Conservation (phyloP, 2,888 invertebrate species). For the Tetranychus truncatus region DNA sequence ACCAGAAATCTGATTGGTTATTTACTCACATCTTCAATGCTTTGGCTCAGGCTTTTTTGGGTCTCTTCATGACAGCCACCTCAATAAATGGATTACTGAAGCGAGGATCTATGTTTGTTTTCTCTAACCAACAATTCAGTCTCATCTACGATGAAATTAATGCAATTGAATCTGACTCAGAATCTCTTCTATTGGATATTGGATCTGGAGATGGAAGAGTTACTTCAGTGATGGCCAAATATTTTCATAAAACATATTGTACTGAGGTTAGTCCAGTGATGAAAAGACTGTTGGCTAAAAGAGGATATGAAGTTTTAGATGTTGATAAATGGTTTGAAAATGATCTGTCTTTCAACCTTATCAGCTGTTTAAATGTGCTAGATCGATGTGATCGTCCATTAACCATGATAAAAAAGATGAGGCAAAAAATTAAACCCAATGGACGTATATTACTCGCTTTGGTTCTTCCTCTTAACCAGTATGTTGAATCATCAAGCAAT, state of each 20-base stretch:
- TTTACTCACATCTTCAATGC: conserved; percentile 78
- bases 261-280: conserved; percentile 82
- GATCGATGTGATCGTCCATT: conserved; percentile 77
- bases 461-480: conserved; percentile 80
- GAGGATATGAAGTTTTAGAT: conserved; percentile 53
- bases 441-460: conserved; percentile 68
- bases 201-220: conserved; percentile 93
- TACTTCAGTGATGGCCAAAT: conserved; percentile 54
- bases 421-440: conserved; percentile 45
- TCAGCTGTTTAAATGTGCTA: conserved; percentile 75
- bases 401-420: conserved; percentile 55
- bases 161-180: conserved; percentile 22
- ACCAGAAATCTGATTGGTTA: conserved; percentile 62
- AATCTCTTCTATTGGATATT: conserved; percentile 47
- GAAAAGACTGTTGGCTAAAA: conserved; percentile 54
- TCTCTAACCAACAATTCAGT: conserved; percentile 62
- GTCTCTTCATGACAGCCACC: conserved; percentile 79
- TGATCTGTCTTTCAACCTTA: conserved; percentile 45
- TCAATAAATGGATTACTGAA: conserved; percentile 82
- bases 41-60: conserved; percentile 60
- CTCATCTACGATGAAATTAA: conserved; percentile 38
- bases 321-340: conserved; percentile 47
- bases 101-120: conserved; percentile 90
- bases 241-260: conserved; percentile 55
- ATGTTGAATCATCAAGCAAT: conserved; percentile 57